These are phyloP conservation scores for Platichthys stellatus DNA, from an alignment of 2,113 vertebrate species.

Conservation along the genomic window DNA sequence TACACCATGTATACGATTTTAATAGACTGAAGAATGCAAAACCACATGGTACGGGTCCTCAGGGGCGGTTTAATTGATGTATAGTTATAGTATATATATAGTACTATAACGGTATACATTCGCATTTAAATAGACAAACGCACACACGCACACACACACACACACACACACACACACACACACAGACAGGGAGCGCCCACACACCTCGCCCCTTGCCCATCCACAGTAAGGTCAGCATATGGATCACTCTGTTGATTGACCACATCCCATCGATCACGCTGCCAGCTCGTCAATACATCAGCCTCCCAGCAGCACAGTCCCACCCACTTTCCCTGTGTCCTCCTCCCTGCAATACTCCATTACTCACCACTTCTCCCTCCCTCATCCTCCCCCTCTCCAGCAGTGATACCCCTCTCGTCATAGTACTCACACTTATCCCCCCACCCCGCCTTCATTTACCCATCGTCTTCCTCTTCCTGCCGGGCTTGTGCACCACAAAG, in stretches of 20 bases:
- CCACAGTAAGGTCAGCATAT: conserved; percentile 67
- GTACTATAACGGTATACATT: conserved; percentile 34
- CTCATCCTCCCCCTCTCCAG: conserved; percentile 42
- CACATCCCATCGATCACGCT: conserved; percentile 63
- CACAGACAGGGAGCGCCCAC: conserved; percentile 3
- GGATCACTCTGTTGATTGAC: conserved; percentile 71
- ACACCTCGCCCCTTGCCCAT: conserved; percentile 15
- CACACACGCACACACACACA: not conserved
- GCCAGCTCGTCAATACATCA: conserved; percentile 54
- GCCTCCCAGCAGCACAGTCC: conserved; percentile 48
- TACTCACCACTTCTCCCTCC: conserved; percentile 45
- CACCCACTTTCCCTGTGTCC: conserved; percentile 12
- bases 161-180: not conserved
- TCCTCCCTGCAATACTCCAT: conserved; percentile 34
- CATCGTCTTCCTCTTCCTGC: conserved; percentile 45
- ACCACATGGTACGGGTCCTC: not conserved
- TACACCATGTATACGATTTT: not conserved
- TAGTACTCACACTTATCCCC: conserved; percentile 8
- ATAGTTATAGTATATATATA: conserved; percentile 48
- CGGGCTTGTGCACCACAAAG: conserved; percentile 7
- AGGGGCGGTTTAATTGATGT: conserved; percentile 16
- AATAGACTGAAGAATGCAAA: not conserved
- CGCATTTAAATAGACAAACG: conserved; percentile 36
- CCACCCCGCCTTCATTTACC: conserved; percentile 5
- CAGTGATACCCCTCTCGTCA: conserved; percentile 25